Base-by-base conservation (phyloP, 2,113 vertebrate species). In the Coreoperca whiteheadi region DNA sequence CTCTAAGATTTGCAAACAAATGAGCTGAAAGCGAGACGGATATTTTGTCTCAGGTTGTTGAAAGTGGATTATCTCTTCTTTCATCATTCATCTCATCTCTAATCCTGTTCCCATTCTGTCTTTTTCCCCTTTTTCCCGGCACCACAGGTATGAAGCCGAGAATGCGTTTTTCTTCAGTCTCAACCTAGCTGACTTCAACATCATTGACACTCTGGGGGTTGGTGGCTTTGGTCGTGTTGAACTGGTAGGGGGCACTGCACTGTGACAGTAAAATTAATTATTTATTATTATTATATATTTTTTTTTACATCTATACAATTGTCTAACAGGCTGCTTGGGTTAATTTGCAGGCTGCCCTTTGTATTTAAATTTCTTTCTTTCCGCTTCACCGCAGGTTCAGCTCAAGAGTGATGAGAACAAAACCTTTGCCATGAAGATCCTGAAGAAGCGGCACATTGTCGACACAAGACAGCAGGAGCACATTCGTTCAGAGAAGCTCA, bases 361-460 rank as follows among this genome's bases (percentile, higher is more conserved):
- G 8, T 56, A 16, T 74, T 46, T 71, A 0, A 69, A 48, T 34
- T 39, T 37, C 5, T 48, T 68, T 72, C 23, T 72, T 21, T 83
- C 41, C 51, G 46, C 74, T 18, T 74, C 9, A 1, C 37, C 64
- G 37, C 90, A 99, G 98, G 98, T 99, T 87, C 98, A 99, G 93
- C 92, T 99, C 86, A 99, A 99, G 89, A 99, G 97, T 11, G 98
- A 99, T 14, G 97, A 99, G 87, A 96, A 96, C 3, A 99, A 97
- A 94, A 99, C 98, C 0, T 99, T 98, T 30, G 98, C 98, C 34
- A 99, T 99, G 98, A 99, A 99, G 91, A 99, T 99, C 86, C 95
- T 99, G 92, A 99, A 99, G 94, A 99, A 99, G 84, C 95, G 98
- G 4, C 98, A 99, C 94, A 99, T 99, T 0, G 97, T 99, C 59